A percentile compares a stretch with the other conserved stretches of the same genome.
These are phyloP conservation scores for Dasyurus viverrinus DNA, from an alignment of 2,113 vertebrate genomes.

Conservation along the genomic window DNA sequence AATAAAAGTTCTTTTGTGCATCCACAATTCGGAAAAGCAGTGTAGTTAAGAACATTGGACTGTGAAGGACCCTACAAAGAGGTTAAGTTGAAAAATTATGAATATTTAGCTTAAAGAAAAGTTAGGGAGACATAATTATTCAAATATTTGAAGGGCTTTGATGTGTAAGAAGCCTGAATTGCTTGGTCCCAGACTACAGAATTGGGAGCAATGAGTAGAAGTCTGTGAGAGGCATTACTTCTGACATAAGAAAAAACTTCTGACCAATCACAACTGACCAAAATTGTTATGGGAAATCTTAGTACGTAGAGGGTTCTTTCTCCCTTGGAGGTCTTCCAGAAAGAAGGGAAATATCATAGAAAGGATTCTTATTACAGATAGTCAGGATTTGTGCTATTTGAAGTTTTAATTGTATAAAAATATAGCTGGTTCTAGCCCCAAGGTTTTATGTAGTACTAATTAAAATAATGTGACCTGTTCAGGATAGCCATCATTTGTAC, in stretches of 20 bases:
- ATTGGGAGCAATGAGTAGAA: background rate
- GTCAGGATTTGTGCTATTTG: background rate
- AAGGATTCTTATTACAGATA: background rate
- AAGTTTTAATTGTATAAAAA: background rate
- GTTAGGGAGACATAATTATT: background rate
- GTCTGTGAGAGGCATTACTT: background rate
- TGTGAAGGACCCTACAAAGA: background rate
- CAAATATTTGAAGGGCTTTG: background rate
- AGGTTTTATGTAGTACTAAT: background rate
- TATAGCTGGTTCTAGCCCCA: background rate
- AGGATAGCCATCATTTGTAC: background rate
- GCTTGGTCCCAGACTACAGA: background rate
- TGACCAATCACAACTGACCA: background rate
- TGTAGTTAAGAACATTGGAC: background rate
- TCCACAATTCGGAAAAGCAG: background rate
- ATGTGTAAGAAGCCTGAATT: background rate
- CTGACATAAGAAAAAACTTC: background rate
- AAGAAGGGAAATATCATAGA: background rate
- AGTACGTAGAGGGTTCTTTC: background rate
- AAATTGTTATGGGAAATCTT: background rate
- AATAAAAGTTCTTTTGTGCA: background rate
- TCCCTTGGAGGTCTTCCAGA: background rate
- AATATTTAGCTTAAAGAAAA: background rate
- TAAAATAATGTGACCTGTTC: background rate
- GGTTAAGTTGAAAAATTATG: background rate